Percentiles rank a stretch among this genome's conserved stretches.
Conservation (phyloP, 2,797 vertebrate species). For the Chanos chanos region DNA sequence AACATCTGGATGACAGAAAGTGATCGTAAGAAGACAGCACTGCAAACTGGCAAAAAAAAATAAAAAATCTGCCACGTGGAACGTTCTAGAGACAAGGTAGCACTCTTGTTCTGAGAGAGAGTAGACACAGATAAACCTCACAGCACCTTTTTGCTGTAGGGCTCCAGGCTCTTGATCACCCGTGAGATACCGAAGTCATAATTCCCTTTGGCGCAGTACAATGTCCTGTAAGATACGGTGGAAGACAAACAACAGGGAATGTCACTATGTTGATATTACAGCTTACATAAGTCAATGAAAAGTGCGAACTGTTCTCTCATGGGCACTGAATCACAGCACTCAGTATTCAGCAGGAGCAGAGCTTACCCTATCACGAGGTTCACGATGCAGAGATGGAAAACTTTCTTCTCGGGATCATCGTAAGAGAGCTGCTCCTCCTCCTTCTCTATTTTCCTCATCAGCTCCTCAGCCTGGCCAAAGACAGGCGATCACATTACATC, state of each 20-base stretch:
- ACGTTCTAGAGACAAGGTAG: too few species aligned
- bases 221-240: constrained; percentile 66
- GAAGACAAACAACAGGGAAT: not conserved
- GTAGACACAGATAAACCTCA: not conserved
- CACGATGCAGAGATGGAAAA: constrained; percentile 94
- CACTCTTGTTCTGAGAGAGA: too few species aligned
- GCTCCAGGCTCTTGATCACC: constrained; percentile 95
- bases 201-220: constrained; percentile 95
- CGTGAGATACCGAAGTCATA: constrained; percentile 95
- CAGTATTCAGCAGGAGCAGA: not conserved
- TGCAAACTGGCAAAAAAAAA: not conserved
- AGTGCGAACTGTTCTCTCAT: not conserved
- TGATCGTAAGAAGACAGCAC: not conserved
- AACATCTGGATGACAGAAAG: not conserved
- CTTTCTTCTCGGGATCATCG: constrained; percentile 86
- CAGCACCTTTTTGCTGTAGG: constrained; percentile 88
- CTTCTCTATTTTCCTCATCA: constrained; percentile 93
- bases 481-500: not conserved
- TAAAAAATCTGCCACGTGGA: too few species aligned
- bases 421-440: constrained; percentile 93
- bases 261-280: not conserved
- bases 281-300: too few species aligned
- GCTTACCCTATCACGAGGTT: constrained; percentile 92
- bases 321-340: too few species aligned
- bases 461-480: constrained; percentile 79